Base-by-base conservation (phyloP, 1,140 invertebrate species). In the Rhyzopertha dominica region DNA sequence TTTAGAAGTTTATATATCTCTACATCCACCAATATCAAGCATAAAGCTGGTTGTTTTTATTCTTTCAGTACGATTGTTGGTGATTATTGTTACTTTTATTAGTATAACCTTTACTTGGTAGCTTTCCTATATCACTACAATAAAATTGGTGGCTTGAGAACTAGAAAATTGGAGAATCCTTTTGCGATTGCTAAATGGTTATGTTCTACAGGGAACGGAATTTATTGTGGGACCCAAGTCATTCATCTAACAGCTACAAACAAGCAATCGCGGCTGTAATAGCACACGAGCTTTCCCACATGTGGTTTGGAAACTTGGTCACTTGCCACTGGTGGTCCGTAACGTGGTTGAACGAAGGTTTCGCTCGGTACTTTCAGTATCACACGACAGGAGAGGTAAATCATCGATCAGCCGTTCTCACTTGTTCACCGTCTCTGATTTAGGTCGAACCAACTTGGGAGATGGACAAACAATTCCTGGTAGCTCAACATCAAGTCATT, bases 251-350 rank as follows among this genome's bases (percentile, higher is more conserved):
- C 2, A 20, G 52, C 1, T 61, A 62, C 0, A 57, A 42, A 13
- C 73, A 78, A 49, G 67, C 64, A 25, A 68, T 74, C n/a, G 63
- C 60, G 0, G 63, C 67, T 2, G 71, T 74, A 19, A 75, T 80
- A 23, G 66, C 70, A 31, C 80, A 81, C 51, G 79, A 81, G 55
- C 73, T 75, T 30, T 66, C 72, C 8, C 80, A 82, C 61, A 75
- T 77, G 62, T 84, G 81, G 80, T 83, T 82, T 49, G 81, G 81
- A 0, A 79, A 84, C 50, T 67, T 80, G 51, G 80, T 84, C 0
- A 77, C 74, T 1, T 74, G 74, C 0, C 48, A 64, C 20, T 79
- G 72, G 35, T 74, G 70, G 56, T 57, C 52, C 25, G 52, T 63
- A 29, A 38, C 57, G 5, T 74, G 70, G 70, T 51, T 72, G 1